Percentiles rank a stretch among this genome's conserved stretches.
phyloP scores from a whole-genome alignment of 2,113 vertebrate genomes.

The Halichoeres trimaculatus region DNA sequence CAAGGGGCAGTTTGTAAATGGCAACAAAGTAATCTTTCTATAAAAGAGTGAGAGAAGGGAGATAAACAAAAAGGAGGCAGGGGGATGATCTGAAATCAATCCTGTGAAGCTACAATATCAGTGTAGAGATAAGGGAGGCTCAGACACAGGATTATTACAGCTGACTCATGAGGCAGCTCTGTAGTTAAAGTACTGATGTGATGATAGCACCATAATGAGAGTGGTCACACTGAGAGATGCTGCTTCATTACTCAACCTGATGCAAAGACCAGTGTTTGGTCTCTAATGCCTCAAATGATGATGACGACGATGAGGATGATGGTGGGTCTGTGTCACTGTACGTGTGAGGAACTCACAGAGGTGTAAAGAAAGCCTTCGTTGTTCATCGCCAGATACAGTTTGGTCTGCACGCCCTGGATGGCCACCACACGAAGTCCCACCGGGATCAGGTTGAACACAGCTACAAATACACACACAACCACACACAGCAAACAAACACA shows the following conservation, averaged over 20 bases:
- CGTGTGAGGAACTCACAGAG: constrained; percentile 87
- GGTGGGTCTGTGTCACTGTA: constrained; percentile 2
- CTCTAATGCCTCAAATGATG: constrained; percentile 9
- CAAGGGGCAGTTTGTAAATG: constrained; percentile 19
- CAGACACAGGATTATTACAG: constrained; percentile 41
- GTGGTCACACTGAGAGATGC: constrained; percentile 26
- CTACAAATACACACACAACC: constrained; percentile 72
- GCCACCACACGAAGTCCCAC: constrained; percentile 98
- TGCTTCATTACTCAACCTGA: constrained; percentile 29
- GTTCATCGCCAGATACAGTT: constrained; percentile 98
- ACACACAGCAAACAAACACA: constrained; percentile 9
- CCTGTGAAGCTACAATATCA: constrained; percentile 49
- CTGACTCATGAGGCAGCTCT: constrained; percentile 44
- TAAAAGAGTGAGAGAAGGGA: constrained; percentile 39
- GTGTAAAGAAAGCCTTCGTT: constrained; percentile 98
- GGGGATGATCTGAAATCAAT: constrained; percentile 59
- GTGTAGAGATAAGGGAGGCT: constrained; percentile 39
- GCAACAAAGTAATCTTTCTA: constrained; percentile 44
- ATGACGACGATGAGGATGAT: constrained; percentile 6
- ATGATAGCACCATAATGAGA: constrained; percentile 52
- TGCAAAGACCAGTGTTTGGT: constrained; percentile 3
- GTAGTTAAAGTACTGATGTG: constrained; percentile 52
- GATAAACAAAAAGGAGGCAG: constrained; percentile 48
- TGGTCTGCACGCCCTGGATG: constrained; percentile 99
- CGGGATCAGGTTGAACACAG: constrained; percentile 98